Evolutionary conservation across 1,140 invertebrate genomes (phyloP).

Genomic region (Yoshiicerus persimilis): DNA sequence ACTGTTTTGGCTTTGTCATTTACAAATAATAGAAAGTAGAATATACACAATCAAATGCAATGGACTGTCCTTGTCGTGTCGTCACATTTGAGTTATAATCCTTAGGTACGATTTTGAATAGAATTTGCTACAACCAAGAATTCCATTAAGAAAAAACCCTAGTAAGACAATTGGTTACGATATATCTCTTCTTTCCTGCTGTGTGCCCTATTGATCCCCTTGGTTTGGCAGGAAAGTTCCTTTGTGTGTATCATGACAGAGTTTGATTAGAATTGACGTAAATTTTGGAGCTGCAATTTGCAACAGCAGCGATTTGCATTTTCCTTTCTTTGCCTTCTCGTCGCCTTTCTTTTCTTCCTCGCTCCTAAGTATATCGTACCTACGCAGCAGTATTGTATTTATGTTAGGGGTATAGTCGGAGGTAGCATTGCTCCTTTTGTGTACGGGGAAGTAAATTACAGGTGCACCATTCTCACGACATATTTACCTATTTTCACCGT

Average conservation of each 20-base stretch:
- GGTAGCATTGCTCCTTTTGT: neutral
- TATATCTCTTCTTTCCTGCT: neutral
- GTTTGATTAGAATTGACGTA: constrained; percentile 3
- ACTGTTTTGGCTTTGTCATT: neutral
- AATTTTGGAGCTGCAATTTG: constrained; percentile 2
- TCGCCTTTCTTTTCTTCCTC: neutral
- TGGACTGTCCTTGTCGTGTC: neutral
- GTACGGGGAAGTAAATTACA: neutral
- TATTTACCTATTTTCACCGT: constrained; percentile 25
- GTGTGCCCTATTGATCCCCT: constrained; percentile 2
- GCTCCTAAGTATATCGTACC: neutral
- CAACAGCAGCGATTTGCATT: neutral
- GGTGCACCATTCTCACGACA: constrained; percentile 29
- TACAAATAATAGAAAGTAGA: neutral
- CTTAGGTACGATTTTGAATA: neutral
- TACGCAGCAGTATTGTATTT: neutral
- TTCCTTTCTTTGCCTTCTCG: neutral
- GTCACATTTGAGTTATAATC: neutral
- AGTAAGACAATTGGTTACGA: neutral
- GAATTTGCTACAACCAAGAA: neutral
- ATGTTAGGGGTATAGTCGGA: neutral
- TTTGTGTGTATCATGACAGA: neutral
- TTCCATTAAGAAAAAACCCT: neutral
- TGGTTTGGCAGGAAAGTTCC: neutral
- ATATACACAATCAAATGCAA: neutral